Evolutionary conservation across 2,113 vertebrate genomes (phyloP), one percentile per base, ranked within the genome.

Genomic region (Elaphurus davidianus): DNA sequence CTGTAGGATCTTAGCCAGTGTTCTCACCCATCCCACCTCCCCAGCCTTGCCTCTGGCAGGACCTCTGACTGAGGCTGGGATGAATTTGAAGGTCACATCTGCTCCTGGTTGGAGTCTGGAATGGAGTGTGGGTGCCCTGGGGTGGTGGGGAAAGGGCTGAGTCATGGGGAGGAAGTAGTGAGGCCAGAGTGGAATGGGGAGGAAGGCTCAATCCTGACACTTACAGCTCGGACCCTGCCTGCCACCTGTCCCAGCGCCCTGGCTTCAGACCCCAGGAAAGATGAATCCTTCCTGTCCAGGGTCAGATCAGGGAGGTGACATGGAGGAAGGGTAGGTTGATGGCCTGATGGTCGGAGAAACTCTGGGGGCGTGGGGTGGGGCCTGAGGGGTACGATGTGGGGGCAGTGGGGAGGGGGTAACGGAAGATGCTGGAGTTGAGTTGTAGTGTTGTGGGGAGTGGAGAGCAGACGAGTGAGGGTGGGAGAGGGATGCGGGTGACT

Each of bases 71-170:
- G 59, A 91, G 28, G 50, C 43, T 96, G 82, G 54, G n/a, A 74
- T 47, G 55, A 76, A 33, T 50, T 5, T 19, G 83, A 94, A 96
- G 90, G 87, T 97, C 87, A 91, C 95, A 96, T 96, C 94, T 98
- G 97, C 45, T 98, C 36, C 76, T 94, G 15, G 54, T 43, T 97
- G 64, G 85, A 52, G 67, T 94, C 67, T 97, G 94, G 90, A 43
- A 91, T 30, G 59, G 76, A 88, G 45, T 71, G 15, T 25, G 67
- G 57, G 57, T 2, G 21, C 8, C 43, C 23, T 82, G 54, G 55
- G 33, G 5, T 5, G 36, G 5, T 3, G 5, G 62, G 87, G 60
- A 57, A 78, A 82, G 74, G 54, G 59, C 30, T 92, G 96, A 97
- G 78, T 86, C 94, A 90, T 0, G 8, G n/a, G 43, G 92, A 83